Evolutionary conservation across 2,797 vertebrate species (phyloP), one percentile per base, ranked within the genome.

Genomic region (Urosaurus nigricauda): DNA sequence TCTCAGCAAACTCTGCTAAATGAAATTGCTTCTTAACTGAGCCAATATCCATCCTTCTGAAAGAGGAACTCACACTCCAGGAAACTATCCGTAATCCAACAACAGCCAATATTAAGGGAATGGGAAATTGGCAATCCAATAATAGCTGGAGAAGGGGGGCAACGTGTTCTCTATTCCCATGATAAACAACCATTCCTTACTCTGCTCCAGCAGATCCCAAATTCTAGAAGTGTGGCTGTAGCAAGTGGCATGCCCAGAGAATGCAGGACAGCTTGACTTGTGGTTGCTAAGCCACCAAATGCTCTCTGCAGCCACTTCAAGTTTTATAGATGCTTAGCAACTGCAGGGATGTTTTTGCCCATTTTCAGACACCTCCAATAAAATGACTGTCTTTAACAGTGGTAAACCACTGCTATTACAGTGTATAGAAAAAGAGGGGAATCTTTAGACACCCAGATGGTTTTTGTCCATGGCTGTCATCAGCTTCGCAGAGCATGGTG

Each of bases 321-420:
- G 43, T n/a, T n/a, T 24, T 73, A 5, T 35, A 8, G 83, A 73
- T 84, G 65, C 47, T 84, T 73, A 73, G 68, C 68, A 84, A 84
- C 65, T 71, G n/a, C 68, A 56, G 47, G 43, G 32, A 71, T 70
- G 21, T 68, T 70, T 68, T 65, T 5, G 6, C 21, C 29, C 7
- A 47, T 51, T n/a, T 70, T 29, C n/a, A n/a, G 17, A 83, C 6
- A 26, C 60, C 43, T 43, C 26, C 13, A 29, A 29, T 24, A 80
- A 80, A 80, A 56, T 2, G 37, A 19, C 14, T 68, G 40, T 19
- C 24, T 68, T 43, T 26, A 63, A 70, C 32, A 47, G 13, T 68
- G 40, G 29, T 68, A 83, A 68, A 47, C 63, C 63, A 43, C 3
- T 68, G 63, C 63, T 47, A 68, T 70, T 29, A 43, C 56, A 70